These are phyloP conservation scores for Drosophila kokeensis DNA, from an alignment of 2,888 invertebrate species.

Conservation along the genomic window DNA sequence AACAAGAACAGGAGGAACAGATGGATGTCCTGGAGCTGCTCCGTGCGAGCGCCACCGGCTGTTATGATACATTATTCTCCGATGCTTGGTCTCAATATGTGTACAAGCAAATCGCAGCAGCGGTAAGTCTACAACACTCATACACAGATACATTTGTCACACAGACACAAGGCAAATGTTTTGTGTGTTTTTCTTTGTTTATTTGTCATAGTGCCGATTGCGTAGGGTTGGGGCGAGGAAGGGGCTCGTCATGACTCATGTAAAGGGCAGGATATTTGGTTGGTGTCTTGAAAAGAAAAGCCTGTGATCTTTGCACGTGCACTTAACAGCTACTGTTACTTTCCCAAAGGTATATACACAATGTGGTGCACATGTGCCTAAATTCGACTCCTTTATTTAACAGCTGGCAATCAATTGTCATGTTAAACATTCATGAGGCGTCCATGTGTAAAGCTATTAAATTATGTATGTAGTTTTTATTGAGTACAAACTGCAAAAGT, in stretches of 20 bases:
- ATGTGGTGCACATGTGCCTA: neutral
- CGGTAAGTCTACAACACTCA: constrained; percentile 84
- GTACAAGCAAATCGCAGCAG: constrained; percentile 86
- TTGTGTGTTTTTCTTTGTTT: constrained; percentile 35
- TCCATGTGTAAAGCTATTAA: neutral
- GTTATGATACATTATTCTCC: constrained; percentile 75
- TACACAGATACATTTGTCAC: constrained; percentile 5
- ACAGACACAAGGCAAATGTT: constrained; percentile 3
- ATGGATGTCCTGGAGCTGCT: constrained; percentile 72
- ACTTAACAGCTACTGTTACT: neutral
- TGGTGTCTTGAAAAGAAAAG: constrained; percentile 7
- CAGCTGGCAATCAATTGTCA: neutral
- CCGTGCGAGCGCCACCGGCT: constrained; percentile 74
- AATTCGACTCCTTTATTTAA: neutral
- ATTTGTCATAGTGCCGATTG: neutral
- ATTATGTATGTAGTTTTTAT: neutral
- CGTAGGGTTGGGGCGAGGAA: neutral
- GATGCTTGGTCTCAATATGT: constrained; percentile 86
- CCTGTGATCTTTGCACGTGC: constrained; percentile 2
- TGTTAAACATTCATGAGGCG: neutral
- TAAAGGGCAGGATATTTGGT: constrained; percentile 22
- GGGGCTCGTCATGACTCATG: constrained; percentile 48
- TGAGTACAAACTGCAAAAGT: constrained; percentile 1
- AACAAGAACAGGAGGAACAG: constrained; percentile 18
- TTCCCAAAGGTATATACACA: neutral